These are phyloP conservation scores for Callyntrura guangdongensis DNA, from an alignment of 2,888 invertebrate species.

Conservation along the genomic window DNA sequence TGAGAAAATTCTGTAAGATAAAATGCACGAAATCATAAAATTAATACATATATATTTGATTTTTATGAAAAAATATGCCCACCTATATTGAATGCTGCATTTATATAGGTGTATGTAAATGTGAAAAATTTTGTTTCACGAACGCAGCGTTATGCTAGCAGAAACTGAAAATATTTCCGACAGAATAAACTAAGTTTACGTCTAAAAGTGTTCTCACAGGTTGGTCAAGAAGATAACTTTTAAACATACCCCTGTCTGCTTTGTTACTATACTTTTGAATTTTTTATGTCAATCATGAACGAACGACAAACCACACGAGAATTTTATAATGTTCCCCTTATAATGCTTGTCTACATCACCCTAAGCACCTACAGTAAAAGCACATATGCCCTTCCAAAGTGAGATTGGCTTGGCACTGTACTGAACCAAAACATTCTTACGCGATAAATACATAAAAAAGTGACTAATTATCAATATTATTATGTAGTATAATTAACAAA, in stretches of 20 bases:
- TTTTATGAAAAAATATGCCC: not conserved
- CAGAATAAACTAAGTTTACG: not conserved
- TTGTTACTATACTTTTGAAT: not conserved
- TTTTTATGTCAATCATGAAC: not conserved
- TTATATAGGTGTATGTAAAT: not conserved
- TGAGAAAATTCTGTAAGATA: no score
- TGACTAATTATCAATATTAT: not conserved
- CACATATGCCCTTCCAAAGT: slow-evolving; percentile 7
- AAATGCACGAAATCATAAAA: slow-evolving; percentile 5
- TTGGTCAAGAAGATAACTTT: slow-evolving; percentile 1
- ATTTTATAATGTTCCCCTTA: not conserved
- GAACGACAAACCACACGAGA: not conserved
- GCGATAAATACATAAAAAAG: not conserved
- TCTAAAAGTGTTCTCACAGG: not conserved
- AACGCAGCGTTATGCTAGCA: not conserved
- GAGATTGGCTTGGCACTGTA: slow-evolving; percentile 77
- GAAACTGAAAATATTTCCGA: not conserved
- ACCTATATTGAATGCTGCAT: not conserved
- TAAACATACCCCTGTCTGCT: slow-evolving; percentile 53
- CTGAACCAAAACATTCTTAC: slow-evolving; percentile 55
- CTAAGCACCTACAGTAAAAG: slow-evolving; percentile 11
- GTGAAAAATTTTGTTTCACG: not conserved
- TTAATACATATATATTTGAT: not conserved
- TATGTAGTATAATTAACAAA: not conserved
- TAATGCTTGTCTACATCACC: not conserved